Percentiles rank a stretch among this genome's conserved stretches.
Evolutionary conservation across 1,140 invertebrate genomes (phyloP).

Genomic region (Camponotus vicinus): DNA sequence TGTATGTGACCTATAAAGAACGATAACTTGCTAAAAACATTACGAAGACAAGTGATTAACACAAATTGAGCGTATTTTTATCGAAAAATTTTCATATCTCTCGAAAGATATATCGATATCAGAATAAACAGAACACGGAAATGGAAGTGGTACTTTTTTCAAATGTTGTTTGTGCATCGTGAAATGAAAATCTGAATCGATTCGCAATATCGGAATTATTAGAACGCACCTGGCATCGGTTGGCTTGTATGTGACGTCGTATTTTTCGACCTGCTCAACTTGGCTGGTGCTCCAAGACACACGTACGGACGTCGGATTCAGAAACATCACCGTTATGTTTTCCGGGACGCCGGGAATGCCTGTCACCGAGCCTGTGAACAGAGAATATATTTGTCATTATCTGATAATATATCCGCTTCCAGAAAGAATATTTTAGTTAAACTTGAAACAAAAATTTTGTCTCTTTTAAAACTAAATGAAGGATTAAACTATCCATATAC

Average conservation of each 20-base stretch:
- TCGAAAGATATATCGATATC: background rate
- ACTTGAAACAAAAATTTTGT: too few species aligned
- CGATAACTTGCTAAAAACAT: background rate
- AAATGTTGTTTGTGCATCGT: background rate
- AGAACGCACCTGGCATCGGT: constrained; percentile 91
- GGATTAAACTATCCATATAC: background rate
- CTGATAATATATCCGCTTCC: background rate
- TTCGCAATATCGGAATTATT: constrained; percentile 60
- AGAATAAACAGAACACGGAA: background rate
- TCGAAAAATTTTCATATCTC: constrained; percentile 14
- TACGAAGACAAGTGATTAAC: background rate
- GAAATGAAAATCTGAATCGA: background rate
- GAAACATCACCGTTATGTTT: constrained; percentile 94
- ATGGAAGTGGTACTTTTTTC: background rate
- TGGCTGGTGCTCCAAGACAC: constrained; percentile 93
- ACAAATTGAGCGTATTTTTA: background rate
- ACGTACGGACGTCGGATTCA: constrained; percentile 92
- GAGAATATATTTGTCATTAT: background rate
- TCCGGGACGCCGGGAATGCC: constrained; percentile 91
- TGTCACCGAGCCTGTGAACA: constrained; percentile 90
- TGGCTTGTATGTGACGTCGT: constrained; percentile 94
- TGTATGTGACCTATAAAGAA: background rate
- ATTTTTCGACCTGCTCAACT: constrained; percentile 92
- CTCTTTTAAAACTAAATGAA: background rate
- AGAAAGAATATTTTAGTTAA: background rate